Conservation (phyloP, 2,888 invertebrate genomes). For the Calameuta idolon region DNA sequence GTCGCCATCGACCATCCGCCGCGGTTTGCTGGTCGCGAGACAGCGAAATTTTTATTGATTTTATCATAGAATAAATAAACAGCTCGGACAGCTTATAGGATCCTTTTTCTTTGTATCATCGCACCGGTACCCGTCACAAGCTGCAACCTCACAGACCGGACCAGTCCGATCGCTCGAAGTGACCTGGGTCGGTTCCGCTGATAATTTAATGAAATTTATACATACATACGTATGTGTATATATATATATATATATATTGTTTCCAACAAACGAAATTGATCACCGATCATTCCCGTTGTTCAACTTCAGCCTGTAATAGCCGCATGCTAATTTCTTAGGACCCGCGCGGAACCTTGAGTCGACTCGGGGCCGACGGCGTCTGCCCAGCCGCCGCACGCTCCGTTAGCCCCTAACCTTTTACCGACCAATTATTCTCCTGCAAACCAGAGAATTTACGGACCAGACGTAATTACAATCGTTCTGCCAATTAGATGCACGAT, state of each 20-base stretch:
- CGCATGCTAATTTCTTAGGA: neutral
- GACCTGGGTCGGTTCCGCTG: neutral
- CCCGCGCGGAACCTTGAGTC: neutral
- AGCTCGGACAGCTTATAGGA: neutral
- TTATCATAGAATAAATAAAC: slow-evolving; percentile 40
- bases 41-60: slow-evolving; percentile 45
- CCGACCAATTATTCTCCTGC: neutral
- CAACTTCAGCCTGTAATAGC: neutral
- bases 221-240: neutral
- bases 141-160: neutral
- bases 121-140: neutral
- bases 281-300: too few relatives aligned
- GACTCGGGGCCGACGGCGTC: neutral
- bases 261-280: neutral
- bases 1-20: slow-evolving; percentile 40
- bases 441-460: neutral
- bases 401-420: neutral
- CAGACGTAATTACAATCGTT: neutral
- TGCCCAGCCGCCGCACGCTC: neutral
- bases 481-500: neutral
- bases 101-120: neutral
- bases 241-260: neutral
- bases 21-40: slow-evolving; percentile 25
- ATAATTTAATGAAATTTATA: neutral
- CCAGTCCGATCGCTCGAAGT: neutral